Evolutionary conservation across 2,888 invertebrate genomes (phyloP).

Genomic region (Drosophila algonquin): DNA sequence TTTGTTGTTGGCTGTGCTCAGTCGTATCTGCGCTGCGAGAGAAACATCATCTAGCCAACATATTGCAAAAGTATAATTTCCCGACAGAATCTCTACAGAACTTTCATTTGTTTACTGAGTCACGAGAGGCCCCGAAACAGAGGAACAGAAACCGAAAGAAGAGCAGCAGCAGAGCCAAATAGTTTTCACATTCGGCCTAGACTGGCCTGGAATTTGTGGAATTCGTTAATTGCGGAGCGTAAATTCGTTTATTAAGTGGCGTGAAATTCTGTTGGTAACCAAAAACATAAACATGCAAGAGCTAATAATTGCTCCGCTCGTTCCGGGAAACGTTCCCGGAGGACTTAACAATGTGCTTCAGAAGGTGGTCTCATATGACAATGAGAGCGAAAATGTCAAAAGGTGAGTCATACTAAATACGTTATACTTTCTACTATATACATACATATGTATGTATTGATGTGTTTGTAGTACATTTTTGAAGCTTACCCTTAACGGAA

Average conservation of each 20-base stretch:
- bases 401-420: constrained; percentile 36
- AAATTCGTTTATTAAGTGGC: constrained; percentile 42
- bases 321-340: constrained; percentile 38
- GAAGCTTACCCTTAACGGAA: constrained; percentile 9
- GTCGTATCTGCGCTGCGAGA: constrained; percentile 35
- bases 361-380: constrained; percentile 41
- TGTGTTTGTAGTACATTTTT: background rate
- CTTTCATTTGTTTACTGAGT: constrained; percentile 58
- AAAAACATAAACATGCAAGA: constrained; percentile 67
- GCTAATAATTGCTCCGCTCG: constrained; percentile 55
- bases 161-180: constrained; percentile 37
- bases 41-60: constrained; percentile 14
- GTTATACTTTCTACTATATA: background rate
- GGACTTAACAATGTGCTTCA: constrained; percentile 49
- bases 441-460: constrained; percentile 10
- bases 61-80: background rate
- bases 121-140: constrained; percentile 8
- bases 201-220: constrained; percentile 74
- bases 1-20: constrained; percentile 33
- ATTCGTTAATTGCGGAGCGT: constrained; percentile 62
- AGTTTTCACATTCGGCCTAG: constrained; percentile 50
- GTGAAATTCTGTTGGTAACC: constrained; percentile 47
- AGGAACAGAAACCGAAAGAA: constrained; percentile 11
- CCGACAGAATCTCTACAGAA: constrained; percentile 11
- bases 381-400: constrained; percentile 30